Evolutionary conservation across 2,888 invertebrate genomes (phyloP), one percentile per base, ranked within the genome.

Genomic region (Lithophane semibrunnea): DNA sequence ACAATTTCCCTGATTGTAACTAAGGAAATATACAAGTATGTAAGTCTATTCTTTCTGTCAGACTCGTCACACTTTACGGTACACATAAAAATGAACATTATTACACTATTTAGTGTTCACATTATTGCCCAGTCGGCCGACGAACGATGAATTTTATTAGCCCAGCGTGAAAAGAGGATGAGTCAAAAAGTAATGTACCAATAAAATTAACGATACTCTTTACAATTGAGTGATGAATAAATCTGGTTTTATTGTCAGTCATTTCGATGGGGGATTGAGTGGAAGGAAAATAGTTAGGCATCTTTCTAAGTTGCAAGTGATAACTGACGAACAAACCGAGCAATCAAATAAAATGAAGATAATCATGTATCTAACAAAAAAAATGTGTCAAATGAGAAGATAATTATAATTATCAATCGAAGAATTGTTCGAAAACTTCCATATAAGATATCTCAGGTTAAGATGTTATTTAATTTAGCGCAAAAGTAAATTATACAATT

Each of bases 21-120:
- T 63, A n/a, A 42, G 10, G 16, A 24, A 1, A 3, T 47, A 24
- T 47, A 66, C 29, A 66, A 3, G 29, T 13, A 21, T 16, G 16
- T 16, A 37, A 21, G 24, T 47, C 0, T 65, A 29, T 64, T 65
- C 24, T 47, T 64, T 44, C 52, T 21, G 66, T 63, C 3, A 7
- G n/a, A 12, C 47, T 65, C 61, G 73, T 85, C 56, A 77, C 76
- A 80, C 79, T 79, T 84, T 72, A 74, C 88, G 89, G 90, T 90
- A 85, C 84, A 89, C 89, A 88, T 87, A 92, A 93, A 94, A 93
- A 92, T 92, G 90, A 93, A 93, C 91, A 72, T 93, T 93, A 95
- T 94, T 94, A 93, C 91, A 93, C 93, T 95, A 95, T 96, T 96
- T 94, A 95, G 95, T 94, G 93, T 92, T 85, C 90, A 92, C 92